These are phyloP conservation scores for Callipepla californica DNA, from an alignment of 2,113 vertebrate genomes.

Conservation along the genomic window DNA sequence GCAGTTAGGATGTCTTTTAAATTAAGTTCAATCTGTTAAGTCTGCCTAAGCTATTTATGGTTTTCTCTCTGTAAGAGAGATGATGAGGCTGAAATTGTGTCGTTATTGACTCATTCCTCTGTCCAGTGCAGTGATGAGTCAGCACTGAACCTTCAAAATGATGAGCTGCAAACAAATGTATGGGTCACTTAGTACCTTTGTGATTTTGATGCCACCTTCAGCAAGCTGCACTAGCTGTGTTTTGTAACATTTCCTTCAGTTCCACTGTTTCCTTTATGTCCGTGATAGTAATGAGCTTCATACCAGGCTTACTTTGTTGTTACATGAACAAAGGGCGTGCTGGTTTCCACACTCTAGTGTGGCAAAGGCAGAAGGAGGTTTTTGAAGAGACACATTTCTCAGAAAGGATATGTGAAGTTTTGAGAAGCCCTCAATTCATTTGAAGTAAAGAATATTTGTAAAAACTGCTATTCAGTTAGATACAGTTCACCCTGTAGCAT, in stretches of 20 bases:
- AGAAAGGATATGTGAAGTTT: neutral
- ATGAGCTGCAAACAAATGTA: neutral
- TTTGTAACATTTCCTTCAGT: neutral
- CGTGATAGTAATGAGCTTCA: neutral
- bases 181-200: neutral
- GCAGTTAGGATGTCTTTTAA: conserved; percentile 35
- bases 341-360: neutral
- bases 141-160: conserved; percentile 3
- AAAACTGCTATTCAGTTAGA: neutral
- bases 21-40: conserved; percentile 46
- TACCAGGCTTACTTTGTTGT: neutral
- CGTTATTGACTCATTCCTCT: neutral
- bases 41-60: conserved; percentile 22
- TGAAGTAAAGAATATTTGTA: neutral
- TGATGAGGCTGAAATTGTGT: neutral
- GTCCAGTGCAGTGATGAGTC: neutral
- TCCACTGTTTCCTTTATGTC: neutral
- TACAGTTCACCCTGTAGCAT: neutral
- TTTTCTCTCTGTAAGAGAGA: neutral
- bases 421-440: neutral
- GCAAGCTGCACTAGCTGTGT: neutral
- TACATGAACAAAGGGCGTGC: neutral
- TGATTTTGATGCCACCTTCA: neutral
- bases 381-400: neutral
- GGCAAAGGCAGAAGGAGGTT: neutral